Base-by-base conservation (phyloP, 2,113 vertebrate genomes). In the Pitta sordida region DNA sequence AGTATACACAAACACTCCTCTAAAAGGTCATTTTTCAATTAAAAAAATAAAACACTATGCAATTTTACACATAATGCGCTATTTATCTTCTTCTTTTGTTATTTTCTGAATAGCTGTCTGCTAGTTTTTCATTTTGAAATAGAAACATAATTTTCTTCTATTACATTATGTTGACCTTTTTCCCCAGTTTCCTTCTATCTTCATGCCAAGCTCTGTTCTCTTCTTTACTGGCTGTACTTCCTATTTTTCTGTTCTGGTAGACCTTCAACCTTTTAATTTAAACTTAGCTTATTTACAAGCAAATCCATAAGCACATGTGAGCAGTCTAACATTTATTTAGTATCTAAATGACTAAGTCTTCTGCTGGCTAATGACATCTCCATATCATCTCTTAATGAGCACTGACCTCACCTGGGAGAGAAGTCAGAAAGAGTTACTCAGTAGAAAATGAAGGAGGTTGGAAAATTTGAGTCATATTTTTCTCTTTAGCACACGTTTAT, bases 401-500 rank as follows among this genome's bases (percentile, higher is more conserved):
- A 58, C 9, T 79, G 58, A 87, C 22, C 34, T 89, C 29, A 68
- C 27, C 51, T 39, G 52, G 46, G 26, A 82, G 10, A 65, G 9
- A 79, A 89, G 30, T 64, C 82, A 91, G 37, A 19, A 65, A 63
- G 21, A 44, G 6, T 18, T 62, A 36, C 43, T 74, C 51, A 68
- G n/a, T n/a, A n/a, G 26, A 87, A 91, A 92, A 76, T 2, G 3
- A 13, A 69, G 19, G 15, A 86, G 32, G 41, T 4, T 63, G 49
- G 29, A 87, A 62, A 63, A 87, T 43, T 84, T 88, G 48, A 86
- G 37, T 63, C 58, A 46, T 73, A 10, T 65, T 93, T 89, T 91
- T 68, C 68, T 86, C 81, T 85, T 53, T 76, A 34, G 20, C 23
- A 22, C 83, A 55, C 91, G 77, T 96, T 92, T 95, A 92, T 63